phyloP scores from a whole-genome alignment of 2,113 vertebrate species.

The Acrocephalus kingi region DNA sequence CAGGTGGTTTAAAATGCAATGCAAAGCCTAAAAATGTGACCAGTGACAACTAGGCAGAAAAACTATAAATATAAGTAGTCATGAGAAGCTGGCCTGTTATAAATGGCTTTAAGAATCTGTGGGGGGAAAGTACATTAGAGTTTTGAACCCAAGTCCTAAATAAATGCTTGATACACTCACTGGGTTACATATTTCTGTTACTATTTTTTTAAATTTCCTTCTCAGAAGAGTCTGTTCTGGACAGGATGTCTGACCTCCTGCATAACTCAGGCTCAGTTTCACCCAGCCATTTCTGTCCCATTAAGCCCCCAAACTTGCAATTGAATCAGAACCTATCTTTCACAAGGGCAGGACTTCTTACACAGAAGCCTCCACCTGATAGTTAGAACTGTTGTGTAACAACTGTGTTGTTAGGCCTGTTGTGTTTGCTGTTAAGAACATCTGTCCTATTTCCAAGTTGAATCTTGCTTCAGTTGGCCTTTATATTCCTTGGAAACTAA shows the following conservation, averaged over 20 bases:
- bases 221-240: background rate
- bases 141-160: constrained; percentile 26
- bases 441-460: background rate
- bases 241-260: background rate
- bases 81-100: constrained; percentile 8
- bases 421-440: background rate
- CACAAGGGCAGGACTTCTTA: background rate
- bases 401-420: too few species aligned
- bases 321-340: background rate
- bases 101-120: constrained; percentile 27
- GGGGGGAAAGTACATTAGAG: background rate
- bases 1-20: constrained; percentile 36
- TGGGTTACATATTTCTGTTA: background rate
- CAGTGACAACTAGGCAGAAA: constrained; percentile 1
- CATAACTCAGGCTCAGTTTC: background rate
- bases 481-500: background rate
- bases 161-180: background rate
- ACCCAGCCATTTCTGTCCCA: background rate
- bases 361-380: background rate
- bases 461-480: background rate
- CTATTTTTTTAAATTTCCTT: constrained; percentile 13
- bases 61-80: constrained; percentile 39
- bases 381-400: background rate
- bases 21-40: constrained; percentile 43
- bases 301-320: background rate